Conservation (phyloP, 2,113 vertebrate species). For the Tursiops truncatus region DNA sequence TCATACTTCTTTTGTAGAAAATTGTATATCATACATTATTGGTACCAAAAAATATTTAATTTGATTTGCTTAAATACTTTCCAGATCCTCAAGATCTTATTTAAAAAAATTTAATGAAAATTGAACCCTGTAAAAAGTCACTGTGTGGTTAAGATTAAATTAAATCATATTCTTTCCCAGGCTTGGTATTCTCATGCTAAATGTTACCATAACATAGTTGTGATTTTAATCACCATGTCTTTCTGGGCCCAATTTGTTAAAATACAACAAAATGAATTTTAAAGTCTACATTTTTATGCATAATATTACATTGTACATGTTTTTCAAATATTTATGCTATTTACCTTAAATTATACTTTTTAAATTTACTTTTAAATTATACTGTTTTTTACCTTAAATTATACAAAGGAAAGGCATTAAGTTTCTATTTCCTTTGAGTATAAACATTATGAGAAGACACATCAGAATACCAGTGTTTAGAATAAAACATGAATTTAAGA, state of each 20-base stretch:
- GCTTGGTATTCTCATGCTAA: neutral
- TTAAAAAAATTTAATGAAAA: neutral
- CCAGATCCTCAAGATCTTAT: neutral
- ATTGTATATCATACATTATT: neutral
- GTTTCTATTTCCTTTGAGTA: neutral
- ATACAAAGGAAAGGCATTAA: neutral
- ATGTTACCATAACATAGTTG: neutral
- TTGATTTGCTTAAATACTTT: neutral
- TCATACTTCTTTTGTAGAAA: neutral
- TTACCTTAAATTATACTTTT: slow-evolving; percentile 22
- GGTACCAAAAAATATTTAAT: neutral
- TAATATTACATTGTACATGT: neutral
- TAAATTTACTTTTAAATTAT: neutral
- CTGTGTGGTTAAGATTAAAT: neutral
- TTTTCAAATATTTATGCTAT: neutral
- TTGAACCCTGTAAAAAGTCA: neutral
- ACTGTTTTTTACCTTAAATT: slow-evolving; percentile 28
- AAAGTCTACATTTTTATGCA: neutral
- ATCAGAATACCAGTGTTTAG: neutral
- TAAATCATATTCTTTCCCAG: neutral
- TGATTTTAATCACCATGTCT: neutral
- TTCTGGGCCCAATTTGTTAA: neutral
- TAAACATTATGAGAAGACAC: neutral
- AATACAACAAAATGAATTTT: neutral
- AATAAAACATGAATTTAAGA: neutral